Conservation (phyloP, 1,140 invertebrate species). For the Teleogryllus occipitalis region DNA sequence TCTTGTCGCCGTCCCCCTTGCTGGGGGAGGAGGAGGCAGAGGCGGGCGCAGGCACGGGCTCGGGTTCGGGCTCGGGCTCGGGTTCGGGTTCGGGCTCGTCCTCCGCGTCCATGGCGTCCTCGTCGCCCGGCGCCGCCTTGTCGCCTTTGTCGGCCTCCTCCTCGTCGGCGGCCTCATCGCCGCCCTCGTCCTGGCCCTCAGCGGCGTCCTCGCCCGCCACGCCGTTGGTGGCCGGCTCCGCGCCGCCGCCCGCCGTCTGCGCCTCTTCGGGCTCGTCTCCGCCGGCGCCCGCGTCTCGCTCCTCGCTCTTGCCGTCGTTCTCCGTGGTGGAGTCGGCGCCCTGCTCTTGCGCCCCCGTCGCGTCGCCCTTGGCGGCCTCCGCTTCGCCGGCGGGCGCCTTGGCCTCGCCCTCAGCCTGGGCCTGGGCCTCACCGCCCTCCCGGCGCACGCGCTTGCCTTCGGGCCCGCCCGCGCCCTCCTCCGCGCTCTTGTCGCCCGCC, state of each 20-base stretch:
- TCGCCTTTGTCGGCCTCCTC: background rate
- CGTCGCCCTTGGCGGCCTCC: background rate
- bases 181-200: background rate
- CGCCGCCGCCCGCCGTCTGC: background rate
- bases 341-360: background rate
- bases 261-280: background rate
- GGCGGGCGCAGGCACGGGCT: too few relatives aligned
- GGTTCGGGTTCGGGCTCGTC: background rate
- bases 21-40: background rate
- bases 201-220: background rate
- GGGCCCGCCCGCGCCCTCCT: background rate
- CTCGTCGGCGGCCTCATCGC: background rate
- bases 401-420: too few relatives aligned
- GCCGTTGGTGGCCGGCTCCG: background rate
- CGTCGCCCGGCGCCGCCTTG: background rate
- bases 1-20: too few relatives aligned
- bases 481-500: background rate
- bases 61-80: background rate
- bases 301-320: background rate
- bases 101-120: background rate
- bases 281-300: background rate
- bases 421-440: background rate
- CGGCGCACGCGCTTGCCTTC: background rate
- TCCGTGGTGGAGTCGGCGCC: background rate
- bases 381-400: background rate